A percentile compares a stretch with the other conserved stretches of the same genome.
phyloP scores from a whole-genome alignment of 2,113 vertebrate genomes.

The Protobothrops mucrosquamatus region DNA sequence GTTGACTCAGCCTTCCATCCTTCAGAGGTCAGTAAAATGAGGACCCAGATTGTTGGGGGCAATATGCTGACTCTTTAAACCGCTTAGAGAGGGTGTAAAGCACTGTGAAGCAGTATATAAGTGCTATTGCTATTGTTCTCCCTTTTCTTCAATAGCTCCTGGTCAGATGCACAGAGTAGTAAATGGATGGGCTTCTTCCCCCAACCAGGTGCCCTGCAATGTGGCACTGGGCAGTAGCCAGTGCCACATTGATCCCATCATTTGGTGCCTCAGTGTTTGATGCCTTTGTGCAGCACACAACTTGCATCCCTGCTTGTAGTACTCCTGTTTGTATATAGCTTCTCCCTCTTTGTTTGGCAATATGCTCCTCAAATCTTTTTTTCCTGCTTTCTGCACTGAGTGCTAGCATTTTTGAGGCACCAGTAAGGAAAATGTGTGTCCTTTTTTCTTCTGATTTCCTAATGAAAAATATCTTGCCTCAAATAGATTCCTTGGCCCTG shows the following conservation, averaged over 20 bases:
- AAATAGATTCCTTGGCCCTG: not conserved
- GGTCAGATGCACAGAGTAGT: not conserved
- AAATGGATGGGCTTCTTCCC: not conserved
- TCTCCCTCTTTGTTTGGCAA: not conserved
- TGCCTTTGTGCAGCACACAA: not conserved
- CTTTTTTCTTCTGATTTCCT: not conserved
- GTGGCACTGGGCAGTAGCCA: not conserved
- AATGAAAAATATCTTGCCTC: not conserved
- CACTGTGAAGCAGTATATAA: too few species aligned
- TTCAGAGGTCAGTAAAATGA: too few species aligned
- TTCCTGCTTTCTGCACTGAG: not conserved
- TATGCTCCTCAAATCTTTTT: not conserved
- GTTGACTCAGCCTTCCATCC: too few species aligned
- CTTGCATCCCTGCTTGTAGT: too few species aligned
- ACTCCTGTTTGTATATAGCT: not conserved
- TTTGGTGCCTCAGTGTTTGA: not conserved
- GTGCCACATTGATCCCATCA: not conserved
- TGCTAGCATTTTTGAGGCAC: not conserved
- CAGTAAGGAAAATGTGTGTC: not conserved
- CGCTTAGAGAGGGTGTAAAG: too few species aligned
- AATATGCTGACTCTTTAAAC: too few species aligned
- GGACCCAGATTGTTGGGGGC: too few species aligned
- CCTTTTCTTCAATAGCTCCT: not conserved
- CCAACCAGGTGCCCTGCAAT: not conserved
- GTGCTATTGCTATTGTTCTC: not conserved